A percentile compares a stretch with the other conserved stretches of the same genome.
Conservation (phyloP, 2,797 vertebrate genomes). For the Sebastes kiyomatsui region DNA sequence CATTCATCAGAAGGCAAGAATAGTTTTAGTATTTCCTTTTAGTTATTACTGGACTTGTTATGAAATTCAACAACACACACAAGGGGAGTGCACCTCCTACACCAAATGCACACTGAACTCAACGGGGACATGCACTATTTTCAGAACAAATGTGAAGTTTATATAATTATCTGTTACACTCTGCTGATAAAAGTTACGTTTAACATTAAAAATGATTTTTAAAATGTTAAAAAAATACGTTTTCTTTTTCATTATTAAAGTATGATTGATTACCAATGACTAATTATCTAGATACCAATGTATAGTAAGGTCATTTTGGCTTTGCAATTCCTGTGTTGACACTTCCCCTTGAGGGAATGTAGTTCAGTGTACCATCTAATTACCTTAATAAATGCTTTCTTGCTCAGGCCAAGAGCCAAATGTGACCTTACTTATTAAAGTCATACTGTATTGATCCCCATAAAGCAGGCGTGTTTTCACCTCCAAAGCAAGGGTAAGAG, state of each 20-base stretch:
- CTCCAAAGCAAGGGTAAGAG: background rate
- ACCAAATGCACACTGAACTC: no score
- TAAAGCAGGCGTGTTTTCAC: background rate
- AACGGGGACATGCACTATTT: background rate
- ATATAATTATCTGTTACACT: background rate
- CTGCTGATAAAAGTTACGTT: background rate
- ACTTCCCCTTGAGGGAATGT: background rate
- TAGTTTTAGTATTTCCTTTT: background rate
- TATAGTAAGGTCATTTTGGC: background rate
- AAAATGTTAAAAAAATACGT: background rate
- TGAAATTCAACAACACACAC: background rate
- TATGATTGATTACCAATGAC: background rate
- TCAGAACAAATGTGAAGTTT: background rate
- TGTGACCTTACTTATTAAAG: slow-evolving; percentile 4
- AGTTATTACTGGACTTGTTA: background rate
- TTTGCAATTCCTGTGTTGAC: background rate
- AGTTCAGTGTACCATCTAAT: background rate
- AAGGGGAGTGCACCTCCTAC: no score
- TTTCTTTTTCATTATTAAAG: background rate
- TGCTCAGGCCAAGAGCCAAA: background rate
- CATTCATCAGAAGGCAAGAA: background rate
- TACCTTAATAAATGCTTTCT: background rate
- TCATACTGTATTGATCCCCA: slow-evolving; percentile 5
- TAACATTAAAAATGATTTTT: background rate
- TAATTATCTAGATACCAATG: background rate